Evolutionary conservation across 2,888 invertebrate species (phyloP), one percentile per base, ranked within the genome.

Genomic region (Argyra leucocephala): DNA sequence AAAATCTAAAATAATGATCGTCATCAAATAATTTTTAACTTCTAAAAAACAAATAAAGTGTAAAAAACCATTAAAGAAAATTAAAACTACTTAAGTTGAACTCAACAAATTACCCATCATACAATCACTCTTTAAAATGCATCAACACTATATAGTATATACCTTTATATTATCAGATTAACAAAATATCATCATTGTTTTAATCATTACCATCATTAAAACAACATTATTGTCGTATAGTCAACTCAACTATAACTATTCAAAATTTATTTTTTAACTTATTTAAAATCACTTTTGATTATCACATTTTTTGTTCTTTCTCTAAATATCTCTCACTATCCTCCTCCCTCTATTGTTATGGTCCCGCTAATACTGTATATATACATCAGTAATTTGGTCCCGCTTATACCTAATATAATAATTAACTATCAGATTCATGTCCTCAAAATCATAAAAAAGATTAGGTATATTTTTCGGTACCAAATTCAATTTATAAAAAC

Each of bases 391-490:
- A n/a, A n/a, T n/a, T n/a, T n/a, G n/a, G n/a, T n/a, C n/a, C n/a
- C n/a, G n/a, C n/a, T n/a, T n/a, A n/a, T n/a, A n/a, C n/a, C n/a
- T n/a, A n/a, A n/a, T n/a, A n/a, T 48, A 48, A 18, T 48, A 48
- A 48, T 48, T 48, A 48, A 48, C 48, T 48, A 48, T 48, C 48
- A 18, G 15, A n/a, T n/a, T 48, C 48, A 48, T 48, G 48, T 48
- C 48, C 48, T 48, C 48, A 48, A 48, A 48, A 48, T 48, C 48
- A 48, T 48, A 48, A 48, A n/a, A 48, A 48, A 48, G 48, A 48
- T 48, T 48, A 48, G n/a, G 5, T 15, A 15, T 48, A 2, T 48
- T 48, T n/a, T 48, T 48, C 31, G 31, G n/a, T 10, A 31, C 31
- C 31, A 12, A 31, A 31, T 31, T 31, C 12, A 31, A 31, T 6